Percentiles rank a stretch among this genome's conserved stretches.
These are phyloP conservation scores for Colletes gigas DNA, from an alignment of 1,140 invertebrate species.

Conservation along the genomic window DNA sequence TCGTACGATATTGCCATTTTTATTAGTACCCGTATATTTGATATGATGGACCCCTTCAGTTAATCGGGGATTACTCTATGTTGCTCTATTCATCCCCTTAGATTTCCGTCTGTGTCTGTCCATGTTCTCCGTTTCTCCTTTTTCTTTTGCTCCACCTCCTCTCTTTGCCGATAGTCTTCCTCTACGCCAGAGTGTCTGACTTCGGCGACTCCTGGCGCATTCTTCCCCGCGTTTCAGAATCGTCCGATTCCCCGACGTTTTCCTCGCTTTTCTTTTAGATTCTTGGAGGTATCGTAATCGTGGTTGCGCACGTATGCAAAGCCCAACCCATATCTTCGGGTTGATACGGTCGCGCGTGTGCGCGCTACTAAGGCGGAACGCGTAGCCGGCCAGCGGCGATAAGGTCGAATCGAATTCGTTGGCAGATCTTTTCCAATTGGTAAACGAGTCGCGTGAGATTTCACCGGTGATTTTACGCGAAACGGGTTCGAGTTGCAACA, in stretches of 20 bases:
- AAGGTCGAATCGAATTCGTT: constrained; percentile 1
- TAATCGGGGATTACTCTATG: no score
- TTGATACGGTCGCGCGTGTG: not conserved
- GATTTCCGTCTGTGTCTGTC: no score
- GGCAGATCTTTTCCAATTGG: constrained; percentile 7
- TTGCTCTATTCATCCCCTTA: no score
- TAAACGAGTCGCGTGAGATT: constrained; percentile 19
- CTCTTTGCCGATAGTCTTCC: not conserved
- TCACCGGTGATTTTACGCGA: not conserved
- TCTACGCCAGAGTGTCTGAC: not conserved
- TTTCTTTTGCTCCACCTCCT: not conserved
- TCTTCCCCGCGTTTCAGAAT: no score
- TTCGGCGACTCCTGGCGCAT: not conserved
- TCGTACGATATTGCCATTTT: no score
- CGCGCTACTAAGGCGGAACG: constrained; percentile 1
- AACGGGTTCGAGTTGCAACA: not conserved
- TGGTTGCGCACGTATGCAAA: not conserved
- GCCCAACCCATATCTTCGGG: not conserved
- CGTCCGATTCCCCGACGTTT: not conserved
- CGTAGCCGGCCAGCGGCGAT: no score
- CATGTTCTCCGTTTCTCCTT: not conserved
- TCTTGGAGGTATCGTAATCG: not conserved
- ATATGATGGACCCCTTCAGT: no score
- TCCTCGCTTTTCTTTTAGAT: not conserved
- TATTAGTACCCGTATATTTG: no score